Conservation (phyloP, 1,140 invertebrate genomes). For the Cotesia chilonis region DNA sequence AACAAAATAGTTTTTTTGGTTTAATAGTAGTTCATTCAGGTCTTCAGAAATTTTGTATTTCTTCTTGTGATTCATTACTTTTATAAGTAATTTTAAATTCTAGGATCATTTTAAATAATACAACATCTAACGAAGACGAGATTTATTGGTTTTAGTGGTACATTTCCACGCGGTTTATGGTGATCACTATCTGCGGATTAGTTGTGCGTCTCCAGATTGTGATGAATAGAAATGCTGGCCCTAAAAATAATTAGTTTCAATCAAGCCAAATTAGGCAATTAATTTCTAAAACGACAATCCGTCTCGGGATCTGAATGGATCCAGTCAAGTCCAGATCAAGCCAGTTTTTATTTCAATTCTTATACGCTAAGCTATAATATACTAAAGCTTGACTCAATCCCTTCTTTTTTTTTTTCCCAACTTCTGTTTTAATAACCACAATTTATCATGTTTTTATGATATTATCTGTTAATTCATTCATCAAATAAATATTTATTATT, state of each 20-base stretch:
- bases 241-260: slow-evolving; percentile 39
- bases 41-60: too few relatives aligned
- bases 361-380: slow-evolving; percentile 12
- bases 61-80: too few relatives aligned
- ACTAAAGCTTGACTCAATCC: background rate
- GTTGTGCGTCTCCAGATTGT: background rate
- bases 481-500: too few relatives aligned
- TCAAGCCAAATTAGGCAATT: slow-evolving; percentile 45
- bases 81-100: too few relatives aligned
- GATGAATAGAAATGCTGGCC: slow-evolving; percentile 35
- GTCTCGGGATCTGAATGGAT: slow-evolving; percentile 44
- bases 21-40: too few relatives aligned
- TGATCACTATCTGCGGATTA: background rate
- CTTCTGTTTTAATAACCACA: background rate
- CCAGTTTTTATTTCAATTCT: slow-evolving; percentile 56
- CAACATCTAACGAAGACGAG: too few relatives aligned
- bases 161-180: too few relatives aligned
- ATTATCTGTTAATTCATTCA: too few relatives aligned
- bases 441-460: background rate
- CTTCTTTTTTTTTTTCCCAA: background rate
- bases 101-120: too few relatives aligned
- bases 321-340: slow-evolving; percentile 49
- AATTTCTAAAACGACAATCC: slow-evolving; percentile 21
- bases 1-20: too few relatives aligned
- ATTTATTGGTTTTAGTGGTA: too few relatives aligned